Evolutionary conservation across 2,113 vertebrate species (phyloP), one percentile per base, ranked within the genome.

Genomic region (Anhinga rufa): DNA sequence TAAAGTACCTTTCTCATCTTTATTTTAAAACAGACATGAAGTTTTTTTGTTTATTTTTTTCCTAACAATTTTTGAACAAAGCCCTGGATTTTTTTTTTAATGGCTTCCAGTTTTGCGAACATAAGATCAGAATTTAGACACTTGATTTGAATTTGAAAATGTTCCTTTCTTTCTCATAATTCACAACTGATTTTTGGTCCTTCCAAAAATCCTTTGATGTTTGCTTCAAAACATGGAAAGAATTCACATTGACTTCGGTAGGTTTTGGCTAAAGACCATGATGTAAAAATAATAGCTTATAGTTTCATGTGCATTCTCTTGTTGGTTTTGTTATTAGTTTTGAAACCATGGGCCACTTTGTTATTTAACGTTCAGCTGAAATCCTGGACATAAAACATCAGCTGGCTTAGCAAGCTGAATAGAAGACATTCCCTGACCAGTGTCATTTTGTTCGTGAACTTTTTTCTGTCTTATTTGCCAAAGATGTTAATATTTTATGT

Each of bases 231-330:
- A 60, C 14, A 14, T 29, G 65, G 38, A 24, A 89, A 79, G 31
- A 82, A 52, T 76, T 90, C n/a, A 22, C 0, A 0, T 22, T 58
- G 57, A n/a, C 29, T 76, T 89, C 0, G 2, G 17, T 58, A 58
- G 31, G 12, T 31, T 96, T 96, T 62, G 26, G n/a, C 51, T 78
- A 6, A 90, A 82, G 65, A 46, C 7, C 32, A 2, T 54, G 13
- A n/a, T 58, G 42, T 76, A 54, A 74, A 92, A 82, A 26, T 11
- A n/a, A 36, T 48, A 61, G 10, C 12, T 79, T 68, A 25, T 52
- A 17, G 9, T 90, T 84, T 26, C 6, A 32, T 1, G 0, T 66
- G 25, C 12, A 4, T 80, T 88, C n/a, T 54, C 18, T 14, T 65
- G 11, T 3, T 60, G 28, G 6, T 69, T 88, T 82, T 82, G 4